These are phyloP conservation scores for Dicyrtoma fusca DNA, from an alignment of 2,888 invertebrate species.

Conservation along the genomic window DNA sequence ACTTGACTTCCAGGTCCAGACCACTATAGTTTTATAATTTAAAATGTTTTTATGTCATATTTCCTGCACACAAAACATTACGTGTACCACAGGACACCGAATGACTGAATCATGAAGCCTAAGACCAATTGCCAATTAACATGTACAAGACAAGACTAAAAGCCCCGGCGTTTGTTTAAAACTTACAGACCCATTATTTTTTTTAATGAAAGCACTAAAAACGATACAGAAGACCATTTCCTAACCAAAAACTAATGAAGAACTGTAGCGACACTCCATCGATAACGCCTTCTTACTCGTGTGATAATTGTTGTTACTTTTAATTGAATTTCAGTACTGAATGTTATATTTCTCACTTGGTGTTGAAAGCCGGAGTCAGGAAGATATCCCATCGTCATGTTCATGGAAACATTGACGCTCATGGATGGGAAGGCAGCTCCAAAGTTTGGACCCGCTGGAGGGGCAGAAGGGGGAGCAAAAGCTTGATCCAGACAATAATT, in stretches of 20 bases:
- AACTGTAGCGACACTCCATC: no score
- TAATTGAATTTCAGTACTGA: not conserved
- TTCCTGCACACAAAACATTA: no score
- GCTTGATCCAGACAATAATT: conserved; percentile 57
- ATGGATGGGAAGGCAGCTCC: conserved; percentile 76
- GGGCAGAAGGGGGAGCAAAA: conserved; percentile 45
- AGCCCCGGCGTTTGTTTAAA: not conserved
- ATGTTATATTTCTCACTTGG: conserved; percentile 35
- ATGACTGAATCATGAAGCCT: no score
- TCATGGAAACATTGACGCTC: conserved; percentile 97
- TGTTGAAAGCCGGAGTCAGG: conserved; percentile 50
- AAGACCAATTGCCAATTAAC: no score
- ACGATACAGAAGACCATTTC: not conserved
- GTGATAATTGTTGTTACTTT: not conserved
- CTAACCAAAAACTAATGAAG: not conserved
- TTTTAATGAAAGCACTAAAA: not conserved
- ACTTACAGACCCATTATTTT: not conserved
- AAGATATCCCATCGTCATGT: conserved; percentile 81
- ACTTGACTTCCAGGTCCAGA: conserved; percentile 27
- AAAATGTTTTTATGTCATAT: no score
- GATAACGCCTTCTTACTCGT: not conserved
- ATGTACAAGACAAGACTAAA: not conserved
- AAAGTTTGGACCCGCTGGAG: conserved; percentile 60
- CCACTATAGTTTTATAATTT: no score
- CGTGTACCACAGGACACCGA: no score